Percentiles rank a stretch among this genome's conserved stretches.
These are phyloP conservation scores for Neostethus bicornis DNA, from an alignment of 2,797 vertebrate genomes.

Conservation along the genomic window DNA sequence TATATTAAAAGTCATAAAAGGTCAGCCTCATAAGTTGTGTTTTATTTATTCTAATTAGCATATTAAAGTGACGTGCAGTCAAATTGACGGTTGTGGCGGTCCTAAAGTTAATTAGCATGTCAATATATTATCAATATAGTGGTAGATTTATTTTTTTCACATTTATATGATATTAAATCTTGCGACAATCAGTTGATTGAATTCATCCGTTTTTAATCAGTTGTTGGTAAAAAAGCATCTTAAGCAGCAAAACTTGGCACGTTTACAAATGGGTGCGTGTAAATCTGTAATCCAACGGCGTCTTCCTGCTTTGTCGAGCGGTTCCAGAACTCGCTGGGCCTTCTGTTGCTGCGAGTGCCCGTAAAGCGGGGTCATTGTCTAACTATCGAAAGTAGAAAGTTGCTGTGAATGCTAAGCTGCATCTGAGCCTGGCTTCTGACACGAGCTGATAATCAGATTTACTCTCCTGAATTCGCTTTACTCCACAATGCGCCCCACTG, in stretches of 20 bases:
- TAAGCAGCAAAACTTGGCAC: neutral
- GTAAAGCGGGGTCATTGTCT: constrained; percentile 91
- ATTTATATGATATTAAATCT: no score
- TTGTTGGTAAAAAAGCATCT: no score
- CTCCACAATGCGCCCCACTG: constrained; percentile 97
- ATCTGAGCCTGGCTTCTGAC: constrained; percentile 98
- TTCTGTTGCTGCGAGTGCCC: constrained; percentile 75
- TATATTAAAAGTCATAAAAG: no score
- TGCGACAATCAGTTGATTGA: no score
- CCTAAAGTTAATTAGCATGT: no score
- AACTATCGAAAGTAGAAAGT: constrained; percentile 89
- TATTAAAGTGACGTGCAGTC: no score
- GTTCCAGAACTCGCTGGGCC: constrained; percentile 32
- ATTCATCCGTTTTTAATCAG: no score
- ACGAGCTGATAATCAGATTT: constrained; percentile 99
- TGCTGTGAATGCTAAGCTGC: constrained; percentile 95
- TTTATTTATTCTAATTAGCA: no score
- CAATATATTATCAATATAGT: no score
- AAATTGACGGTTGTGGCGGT: no score
- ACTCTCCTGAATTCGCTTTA: constrained; percentile 91
- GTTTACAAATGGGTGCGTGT: neutral
- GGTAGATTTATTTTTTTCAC: no score
- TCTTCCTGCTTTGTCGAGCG: constrained; percentile 22
- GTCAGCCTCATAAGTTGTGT: no score
- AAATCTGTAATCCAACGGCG: neutral